Base-by-base conservation (phyloP, 2,888 invertebrate genomes). In the Margaritifera margaritifera region DNA sequence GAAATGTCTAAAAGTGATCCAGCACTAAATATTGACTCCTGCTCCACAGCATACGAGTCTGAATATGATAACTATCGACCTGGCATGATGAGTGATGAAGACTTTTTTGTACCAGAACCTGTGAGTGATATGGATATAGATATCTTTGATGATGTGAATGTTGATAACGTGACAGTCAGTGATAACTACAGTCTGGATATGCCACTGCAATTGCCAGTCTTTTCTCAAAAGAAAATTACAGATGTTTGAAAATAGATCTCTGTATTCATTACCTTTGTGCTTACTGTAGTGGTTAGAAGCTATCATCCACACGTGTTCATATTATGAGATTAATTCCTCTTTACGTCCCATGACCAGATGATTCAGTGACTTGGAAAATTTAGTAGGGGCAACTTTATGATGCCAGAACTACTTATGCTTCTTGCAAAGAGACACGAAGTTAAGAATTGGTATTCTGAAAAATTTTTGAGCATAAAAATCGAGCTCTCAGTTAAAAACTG, bases 1-100 rank as follows among this genome's bases (percentile, higher is more conserved):
- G 89, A 89, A 73, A 86, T 89, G 84, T 89, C 89, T 4, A 78
- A 83, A 31, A 87, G 87, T 69, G 89, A 89, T 69, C 85, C 88
- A 2, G 83, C 84, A 19, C 69, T 89, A n/a, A 87, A 87, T 72
- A 79, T 83, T 53, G 88, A 89, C 68, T 86, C 84, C 1, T 82
- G 86, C 4, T 88, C 89, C 18, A 81, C 84, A 64, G 93, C 96
- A 81, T 96, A 96, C 90, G 95, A 95, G 87, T 93, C 93, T 6
- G 93, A 94, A 84, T 93, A 93, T 85, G 93, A 94, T 87, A 93
- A 93, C 86, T 93, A 92, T 83, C 91, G 92, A 72, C 90, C 92
- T 3, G 90, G 90, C 5, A 86, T 90, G 85, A 81, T 85, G 51
- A 90, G 90, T 73, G 90, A 91, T 74, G 90, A 90, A 58, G 90